A percentile compares a stretch with the other conserved stretches of the same genome.
phyloP scores from a whole-genome alignment of 2,888 invertebrate genomes.

The Furcula furcula region DNA sequence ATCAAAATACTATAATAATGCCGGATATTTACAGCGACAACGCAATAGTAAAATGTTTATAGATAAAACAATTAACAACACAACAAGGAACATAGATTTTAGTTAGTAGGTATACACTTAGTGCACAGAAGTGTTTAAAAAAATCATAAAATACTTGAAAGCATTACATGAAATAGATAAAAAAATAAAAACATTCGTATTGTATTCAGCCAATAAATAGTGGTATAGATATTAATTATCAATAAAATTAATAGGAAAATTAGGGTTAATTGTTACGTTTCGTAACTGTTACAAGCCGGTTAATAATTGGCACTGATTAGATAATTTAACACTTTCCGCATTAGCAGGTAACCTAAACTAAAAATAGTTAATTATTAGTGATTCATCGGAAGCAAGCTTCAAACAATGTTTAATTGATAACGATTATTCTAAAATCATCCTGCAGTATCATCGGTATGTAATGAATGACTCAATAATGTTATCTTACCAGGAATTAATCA shows the following conservation, averaged over 20 bases:
- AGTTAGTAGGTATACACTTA: neutral
- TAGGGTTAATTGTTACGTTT: neutral
- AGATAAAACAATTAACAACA: neutral
- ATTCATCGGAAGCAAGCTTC: neutral
- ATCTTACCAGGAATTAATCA: neutral
- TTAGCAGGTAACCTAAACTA: neutral
- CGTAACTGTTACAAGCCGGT: neutral
- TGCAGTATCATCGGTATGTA: neutral
- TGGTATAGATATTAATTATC: too few relatives aligned
- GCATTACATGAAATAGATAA: neutral
- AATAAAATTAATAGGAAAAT: neutral
- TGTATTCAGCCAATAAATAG: neutral
- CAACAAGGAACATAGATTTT: neutral
- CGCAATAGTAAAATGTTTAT: conserved; percentile 6
- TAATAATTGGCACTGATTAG: neutral
- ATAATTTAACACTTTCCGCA: neutral
- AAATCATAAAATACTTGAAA: neutral
- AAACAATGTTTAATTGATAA: neutral
- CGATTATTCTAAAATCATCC: neutral
- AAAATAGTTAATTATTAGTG: neutral
- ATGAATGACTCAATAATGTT: neutral
- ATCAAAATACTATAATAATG: neutral
- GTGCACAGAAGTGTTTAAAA: neutral
- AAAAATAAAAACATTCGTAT: neutral
- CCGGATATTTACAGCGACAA: conserved; percentile 17